Base-by-base conservation (phyloP, 2,888 invertebrate species). In the Galeopsomyia nigrocyanea region DNA sequence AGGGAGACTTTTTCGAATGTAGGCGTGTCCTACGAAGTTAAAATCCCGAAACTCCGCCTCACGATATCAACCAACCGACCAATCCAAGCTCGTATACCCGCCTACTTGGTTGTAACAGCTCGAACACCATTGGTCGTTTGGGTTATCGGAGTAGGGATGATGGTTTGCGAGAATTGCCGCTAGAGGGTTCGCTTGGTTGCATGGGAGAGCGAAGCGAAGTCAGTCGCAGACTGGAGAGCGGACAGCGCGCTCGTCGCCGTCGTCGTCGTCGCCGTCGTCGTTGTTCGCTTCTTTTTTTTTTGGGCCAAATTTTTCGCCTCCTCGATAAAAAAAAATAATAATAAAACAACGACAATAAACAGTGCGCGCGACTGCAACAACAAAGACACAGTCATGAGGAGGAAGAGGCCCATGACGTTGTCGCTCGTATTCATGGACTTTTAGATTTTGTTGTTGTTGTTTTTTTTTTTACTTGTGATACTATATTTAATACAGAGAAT, bases 121-220 rank as follows among this genome's bases (percentile, higher is more conserved):
- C 13, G 13, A 9, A 1, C 39, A 10, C 39, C 5, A 39, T 39
- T 39, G 39, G 39, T 39, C 10, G 39, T 39, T 10, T 10, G 39
- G 13, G 1, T 1, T 3, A 3, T 3, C 13, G 39, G 39, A 39
- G 39, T 39, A 10, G 39, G 39, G 39, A 10, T 10, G 13, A 82
- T 84, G 87, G 87, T 88, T 26, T 88, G 87, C 88, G 88, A 83
- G 87, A 86, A 87, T 88, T 78, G 87, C 87, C 86, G 79, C 86
- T 83, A 86, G 87, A 86, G 83, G 88, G 84, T 31, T 53, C 69
- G 14, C 64, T 5, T 53, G 68, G 62, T 57, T 68, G 64, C 17
- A 14, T 10, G 56, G 47, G 85, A 85, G 86, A 83, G 86, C 84
- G 83, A 79, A 81, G 77, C 79, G 81, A 81, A 84, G 85, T 85